Percentiles rank a stretch among this genome's conserved stretches.
Evolutionary conservation across 2,113 vertebrate species (phyloP).

Genomic region (Gymnogyps californianus): DNA sequence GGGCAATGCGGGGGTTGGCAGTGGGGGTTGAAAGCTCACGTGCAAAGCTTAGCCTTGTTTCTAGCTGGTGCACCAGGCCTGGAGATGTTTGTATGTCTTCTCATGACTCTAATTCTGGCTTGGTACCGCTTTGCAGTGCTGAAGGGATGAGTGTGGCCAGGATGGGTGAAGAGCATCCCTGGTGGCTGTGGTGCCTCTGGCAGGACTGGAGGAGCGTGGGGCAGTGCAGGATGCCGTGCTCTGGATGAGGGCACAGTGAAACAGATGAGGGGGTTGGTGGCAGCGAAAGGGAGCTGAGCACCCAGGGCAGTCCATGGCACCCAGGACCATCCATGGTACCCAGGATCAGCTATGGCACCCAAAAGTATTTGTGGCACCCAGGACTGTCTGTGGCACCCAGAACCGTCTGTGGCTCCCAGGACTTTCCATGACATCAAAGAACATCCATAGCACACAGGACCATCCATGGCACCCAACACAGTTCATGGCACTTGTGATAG

Average conservation of each 20-base stretch:
- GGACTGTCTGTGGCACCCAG: fast-evolving
- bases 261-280: neutral
- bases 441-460: neutral
- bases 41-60: neutral
- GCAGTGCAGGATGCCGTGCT: neutral
- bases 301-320: no score
- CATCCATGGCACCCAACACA: no score
- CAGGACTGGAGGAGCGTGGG: neutral
- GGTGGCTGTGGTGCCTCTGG: neutral
- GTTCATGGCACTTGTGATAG: neutral
- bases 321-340: neutral
- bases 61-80: neutral
- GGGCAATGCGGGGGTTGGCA: neutral
- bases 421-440: neutral
- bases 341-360: neutral
- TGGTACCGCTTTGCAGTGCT: neutral
- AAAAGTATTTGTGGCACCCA: neutral
- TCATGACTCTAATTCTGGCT: neutral
- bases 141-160: neutral
- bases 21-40: neutral
- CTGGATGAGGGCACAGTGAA: neutral
- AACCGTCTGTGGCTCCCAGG: neutral
- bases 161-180: neutral
- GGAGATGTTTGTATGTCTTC: neutral
- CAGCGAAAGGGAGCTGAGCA: neutral